Base-by-base conservation (phyloP, 2,797 vertebrate species). In the Pangasius mekongensis region DNA sequence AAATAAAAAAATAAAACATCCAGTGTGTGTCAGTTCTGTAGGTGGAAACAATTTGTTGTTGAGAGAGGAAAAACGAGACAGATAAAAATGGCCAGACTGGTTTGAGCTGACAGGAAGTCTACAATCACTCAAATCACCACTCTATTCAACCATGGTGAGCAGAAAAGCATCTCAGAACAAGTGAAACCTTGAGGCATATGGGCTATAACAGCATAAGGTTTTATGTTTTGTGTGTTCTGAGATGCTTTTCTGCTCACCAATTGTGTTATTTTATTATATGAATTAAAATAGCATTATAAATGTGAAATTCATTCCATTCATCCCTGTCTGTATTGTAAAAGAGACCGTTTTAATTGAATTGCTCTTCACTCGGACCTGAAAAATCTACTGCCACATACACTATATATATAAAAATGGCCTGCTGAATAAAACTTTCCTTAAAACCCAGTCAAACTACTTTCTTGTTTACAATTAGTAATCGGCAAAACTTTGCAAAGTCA, bases 401-500 rank as follows among this genome's bases (percentile, higher is more conserved):
- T 60, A 36, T 22, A 58, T 33, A 30, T 33, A 58, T 80, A 80
- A 47, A 83, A 18, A 20, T 10, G 3, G 3, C 14, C 7, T 14
- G 62, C 62, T 49, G 27, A 84, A 52, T 33, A 52, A 66, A 84
- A 54, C 47, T 14, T 69, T 14, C 6, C 36, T 27, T 33, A 16
- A 64, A 83, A n/a, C 80, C 10, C 60, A 47, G 27, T 83, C 16
- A 30, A 78, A 24, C 5, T 1, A 60, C 30, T 27, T 81, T n/a
- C 13, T 66, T 64, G 11, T 64, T 49, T 47, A n/a, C 22, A 43
- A 20, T 62, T 20, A 47, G 27, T 64, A 47, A 20, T n/a, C 3
- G 3, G 43, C 13, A 47, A 83, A 83, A 83, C 80, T 52, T 84
- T 39, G 47, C 43, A 86, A 80, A 78, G 43, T 36, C 39, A 86